phyloP scores from a whole-genome alignment of 2,797 vertebrate species.

The Erethizon dorsatum region DNA sequence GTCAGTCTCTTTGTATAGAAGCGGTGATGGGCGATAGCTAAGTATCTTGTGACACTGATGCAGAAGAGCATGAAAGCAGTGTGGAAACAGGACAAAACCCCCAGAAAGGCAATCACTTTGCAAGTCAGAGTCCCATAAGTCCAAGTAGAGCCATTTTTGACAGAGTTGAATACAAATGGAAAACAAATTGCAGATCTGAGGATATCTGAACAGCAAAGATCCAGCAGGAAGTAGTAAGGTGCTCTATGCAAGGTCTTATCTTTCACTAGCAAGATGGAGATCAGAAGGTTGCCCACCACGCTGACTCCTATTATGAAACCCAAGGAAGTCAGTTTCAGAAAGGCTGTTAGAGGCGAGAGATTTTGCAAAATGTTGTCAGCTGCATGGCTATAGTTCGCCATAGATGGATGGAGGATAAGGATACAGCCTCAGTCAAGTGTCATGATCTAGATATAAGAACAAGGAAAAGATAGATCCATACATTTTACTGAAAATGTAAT shows the following conservation, averaged over 20 bases:
- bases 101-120: slow-evolving; percentile 99
- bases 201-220: slow-evolving; percentile 99
- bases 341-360: slow-evolving; percentile 99
- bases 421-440: slow-evolving; percentile 99
- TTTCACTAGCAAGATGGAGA: slow-evolving; percentile 99
- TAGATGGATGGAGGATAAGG: slow-evolving; percentile 99
- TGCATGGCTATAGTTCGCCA: slow-evolving; percentile 99
- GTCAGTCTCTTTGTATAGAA: slow-evolving; percentile 99
- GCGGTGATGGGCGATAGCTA: slow-evolving; percentile 99
- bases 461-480: slow-evolving; percentile 97
- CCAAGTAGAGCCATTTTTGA: slow-evolving; percentile 99
- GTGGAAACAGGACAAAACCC: slow-evolving; percentile 99
- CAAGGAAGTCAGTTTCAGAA: slow-evolving; percentile 99
- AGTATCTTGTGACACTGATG: slow-evolving; percentile 98
- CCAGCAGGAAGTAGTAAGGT: slow-evolving; percentile 99
- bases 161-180: slow-evolving; percentile 99
- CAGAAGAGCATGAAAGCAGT: slow-evolving; percentile 99
- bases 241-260: slow-evolving; percentile 99
- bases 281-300: slow-evolving; percentile 99
- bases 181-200: slow-evolving; percentile 99
- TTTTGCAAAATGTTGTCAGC: slow-evolving; percentile 99
- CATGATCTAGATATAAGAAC: slow-evolving; percentile 98
- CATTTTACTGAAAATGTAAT: slow-evolving; percentile 98
- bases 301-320: slow-evolving; percentile 99
- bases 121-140: slow-evolving; percentile 99